Conservation (phyloP, 2,888 invertebrate species). For the Lamproptera curius region DNA sequence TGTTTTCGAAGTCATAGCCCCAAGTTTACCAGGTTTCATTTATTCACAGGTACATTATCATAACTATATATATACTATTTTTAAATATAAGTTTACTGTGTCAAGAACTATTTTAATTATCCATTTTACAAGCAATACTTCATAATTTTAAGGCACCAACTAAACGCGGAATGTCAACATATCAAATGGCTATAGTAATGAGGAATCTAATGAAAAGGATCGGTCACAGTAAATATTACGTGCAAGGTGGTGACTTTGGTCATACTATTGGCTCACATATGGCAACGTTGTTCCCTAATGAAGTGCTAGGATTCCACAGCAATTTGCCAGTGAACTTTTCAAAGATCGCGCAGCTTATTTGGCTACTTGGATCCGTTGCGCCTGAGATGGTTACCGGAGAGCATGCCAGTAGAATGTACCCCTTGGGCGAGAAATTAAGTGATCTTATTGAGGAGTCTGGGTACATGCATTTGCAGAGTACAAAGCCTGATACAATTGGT, state of each 20-base stretch:
- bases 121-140: not conserved
- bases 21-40: slow-evolving; percentile 74
- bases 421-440: slow-evolving; percentile 51
- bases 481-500: slow-evolving; percentile 92
- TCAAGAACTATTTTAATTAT: not conserved
- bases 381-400: slow-evolving; percentile 71
- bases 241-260: slow-evolving; percentile 89
- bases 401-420: slow-evolving; percentile 69
- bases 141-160: slow-evolving; percentile 58
- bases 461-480: slow-evolving; percentile 85
- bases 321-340: slow-evolving; percentile 77
- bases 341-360: slow-evolving; percentile 41
- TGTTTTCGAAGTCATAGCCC: slow-evolving; percentile 81
- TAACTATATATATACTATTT: not conserved
- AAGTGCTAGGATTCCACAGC: slow-evolving; percentile 77
- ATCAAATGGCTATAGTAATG: slow-evolving; percentile 79
- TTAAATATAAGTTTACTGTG: not conserved
- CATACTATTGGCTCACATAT: slow-evolving; percentile 79
- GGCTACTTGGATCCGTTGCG: slow-evolving; percentile 64
- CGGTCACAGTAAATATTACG: slow-evolving; percentile 80
- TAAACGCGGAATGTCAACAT: slow-evolving; percentile 78
- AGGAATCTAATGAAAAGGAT: slow-evolving; percentile 84
- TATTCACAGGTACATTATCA: slow-evolving; percentile 55
- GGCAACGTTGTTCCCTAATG: slow-evolving; percentile 80
- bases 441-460: slow-evolving; percentile 72